A percentile compares a stretch with the other conserved stretches of the same genome.
phyloP scores from a whole-genome alignment of 1,140 invertebrate species.

The Drosophila fuyamai region DNA sequence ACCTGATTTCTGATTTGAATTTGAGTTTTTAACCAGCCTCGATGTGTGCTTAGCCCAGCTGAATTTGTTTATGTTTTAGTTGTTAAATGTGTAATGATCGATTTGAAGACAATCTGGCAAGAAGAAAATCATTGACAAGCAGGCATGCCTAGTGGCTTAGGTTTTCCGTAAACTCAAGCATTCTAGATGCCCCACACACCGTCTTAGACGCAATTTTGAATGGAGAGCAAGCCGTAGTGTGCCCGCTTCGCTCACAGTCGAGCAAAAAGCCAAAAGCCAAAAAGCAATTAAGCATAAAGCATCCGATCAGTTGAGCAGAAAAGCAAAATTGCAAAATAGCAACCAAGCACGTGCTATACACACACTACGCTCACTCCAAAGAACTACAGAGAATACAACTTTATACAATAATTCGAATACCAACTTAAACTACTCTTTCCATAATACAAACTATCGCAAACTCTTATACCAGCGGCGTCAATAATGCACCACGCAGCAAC shows the following conservation, averaged over 20 bases:
- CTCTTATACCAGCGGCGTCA: slow-evolving; percentile 73
- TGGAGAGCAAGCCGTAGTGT: slow-evolving; percentile 50
- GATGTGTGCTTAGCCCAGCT: slow-evolving; percentile 50
- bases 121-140: slow-evolving; percentile 20
- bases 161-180: slow-evolving; percentile 18
- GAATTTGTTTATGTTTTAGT: slow-evolving; percentile 44
- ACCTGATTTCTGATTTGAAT: slow-evolving; percentile 42
- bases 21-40: slow-evolving; percentile 44
- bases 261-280: slow-evolving; percentile 7
- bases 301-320: slow-evolving; percentile 12
- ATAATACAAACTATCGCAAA: slow-evolving; percentile 82
- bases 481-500: slow-evolving; percentile 73
- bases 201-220: slow-evolving; percentile 28
- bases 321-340: neutral
- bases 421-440: slow-evolving; percentile 70
- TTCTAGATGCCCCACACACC: slow-evolving; percentile 37
- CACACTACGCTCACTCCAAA: slow-evolving; percentile 56
- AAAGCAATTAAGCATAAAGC: slow-evolving; percentile 16
- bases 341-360: slow-evolving; percentile 34
- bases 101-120: slow-evolving; percentile 28
- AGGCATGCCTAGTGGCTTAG: slow-evolving; percentile 46
- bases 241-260: slow-evolving; percentile 33
- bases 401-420: slow-evolving; percentile 44
- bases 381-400: slow-evolving; percentile 46
- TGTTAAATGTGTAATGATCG: slow-evolving; percentile 21